Conservation (phyloP, 2,888 invertebrate species). For the Caenorhabditis panamensis region DNA sequence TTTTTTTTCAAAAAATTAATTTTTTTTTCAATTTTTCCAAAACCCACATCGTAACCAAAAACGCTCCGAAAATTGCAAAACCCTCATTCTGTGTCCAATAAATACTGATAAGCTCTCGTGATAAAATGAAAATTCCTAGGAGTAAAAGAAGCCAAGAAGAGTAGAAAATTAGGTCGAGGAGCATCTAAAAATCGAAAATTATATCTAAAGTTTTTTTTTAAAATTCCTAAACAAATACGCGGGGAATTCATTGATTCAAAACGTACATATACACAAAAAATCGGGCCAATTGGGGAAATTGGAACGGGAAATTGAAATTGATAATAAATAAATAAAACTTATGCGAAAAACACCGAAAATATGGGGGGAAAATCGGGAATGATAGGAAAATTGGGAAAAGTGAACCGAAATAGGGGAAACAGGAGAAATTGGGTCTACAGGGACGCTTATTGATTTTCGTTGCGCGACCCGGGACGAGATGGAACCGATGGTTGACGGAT, state of each 20-base stretch:
- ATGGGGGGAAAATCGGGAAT: no score
- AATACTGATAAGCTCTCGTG: slow-evolving; percentile 16
- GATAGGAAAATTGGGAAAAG: background rate
- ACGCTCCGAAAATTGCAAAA: slow-evolving; percentile 37
- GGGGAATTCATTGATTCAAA: background rate
- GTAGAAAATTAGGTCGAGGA: slow-evolving; percentile 38
- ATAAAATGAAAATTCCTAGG: slow-evolving; percentile 44
- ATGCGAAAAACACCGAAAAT: no score
- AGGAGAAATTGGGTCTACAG: background rate
- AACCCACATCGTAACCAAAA: slow-evolving; percentile 38
- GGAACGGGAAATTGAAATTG: background rate
- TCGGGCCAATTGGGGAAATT: background rate
- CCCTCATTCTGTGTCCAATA: slow-evolving; percentile 38
- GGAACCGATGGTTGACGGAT: slow-evolving; percentile 37
- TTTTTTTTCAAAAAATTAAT: background rate
- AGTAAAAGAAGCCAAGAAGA: slow-evolving; percentile 39
- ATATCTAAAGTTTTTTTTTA: background rate
- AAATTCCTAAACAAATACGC: background rate
- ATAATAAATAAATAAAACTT: background rate
- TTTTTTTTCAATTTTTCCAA: background rate
- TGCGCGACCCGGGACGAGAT: slow-evolving; percentile 26
- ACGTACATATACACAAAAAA: background rate
- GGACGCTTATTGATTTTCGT: slow-evolving; percentile 6
- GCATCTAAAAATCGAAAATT: slow-evolving; percentile 10
- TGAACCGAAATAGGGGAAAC: background rate